Conservation (phyloP, 1,140 invertebrate genomes). For the Cecropterus lyciades region DNA sequence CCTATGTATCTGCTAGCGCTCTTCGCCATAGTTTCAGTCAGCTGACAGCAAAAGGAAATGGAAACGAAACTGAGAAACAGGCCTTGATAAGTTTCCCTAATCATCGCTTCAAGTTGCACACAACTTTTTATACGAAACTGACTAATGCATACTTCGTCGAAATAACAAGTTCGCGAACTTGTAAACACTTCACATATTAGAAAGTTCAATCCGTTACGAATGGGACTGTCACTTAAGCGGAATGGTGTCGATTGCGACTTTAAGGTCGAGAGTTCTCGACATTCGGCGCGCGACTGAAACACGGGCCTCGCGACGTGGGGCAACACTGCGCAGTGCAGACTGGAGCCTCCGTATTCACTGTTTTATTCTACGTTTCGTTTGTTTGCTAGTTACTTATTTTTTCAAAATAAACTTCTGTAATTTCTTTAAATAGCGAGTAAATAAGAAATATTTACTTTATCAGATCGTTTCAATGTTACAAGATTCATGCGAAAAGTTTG, state of each 20-base stretch:
- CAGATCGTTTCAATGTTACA: conserved; percentile 21
- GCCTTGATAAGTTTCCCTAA: conserved; percentile 75
- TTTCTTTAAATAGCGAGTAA: conserved; percentile 35
- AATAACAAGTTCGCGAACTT: conserved; percentile 27
- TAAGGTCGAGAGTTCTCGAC: conserved; percentile 68
- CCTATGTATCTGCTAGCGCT: conserved; percentile 77
- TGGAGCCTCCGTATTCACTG: conserved; percentile 44
- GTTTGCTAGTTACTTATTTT: conserved; percentile 46
- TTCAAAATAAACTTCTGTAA: background rate
- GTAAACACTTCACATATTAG: conserved; percentile 50
- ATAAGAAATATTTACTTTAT: conserved; percentile 10
- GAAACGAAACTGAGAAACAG: conserved; percentile 77
- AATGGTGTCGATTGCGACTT: conserved; percentile 45
- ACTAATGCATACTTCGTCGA: conserved; percentile 37
- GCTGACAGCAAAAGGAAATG: conserved; percentile 79
- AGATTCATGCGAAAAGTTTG: conserved; percentile 16
- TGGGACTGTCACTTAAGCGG: conserved; percentile 37
- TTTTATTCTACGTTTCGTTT: conserved; percentile 55
- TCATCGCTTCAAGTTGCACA: conserved; percentile 63
- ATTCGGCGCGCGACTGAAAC: conserved; percentile 62
- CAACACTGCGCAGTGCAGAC: conserved; percentile 66
- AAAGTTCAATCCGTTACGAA: conserved; percentile 25
- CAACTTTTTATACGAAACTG: conserved; percentile 34
- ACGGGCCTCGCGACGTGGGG: conserved; percentile 46
- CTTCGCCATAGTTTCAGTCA: conserved; percentile 79